Conservation (phyloP, 2,113 vertebrate genomes). For the Mionectes macconnelli region DNA sequence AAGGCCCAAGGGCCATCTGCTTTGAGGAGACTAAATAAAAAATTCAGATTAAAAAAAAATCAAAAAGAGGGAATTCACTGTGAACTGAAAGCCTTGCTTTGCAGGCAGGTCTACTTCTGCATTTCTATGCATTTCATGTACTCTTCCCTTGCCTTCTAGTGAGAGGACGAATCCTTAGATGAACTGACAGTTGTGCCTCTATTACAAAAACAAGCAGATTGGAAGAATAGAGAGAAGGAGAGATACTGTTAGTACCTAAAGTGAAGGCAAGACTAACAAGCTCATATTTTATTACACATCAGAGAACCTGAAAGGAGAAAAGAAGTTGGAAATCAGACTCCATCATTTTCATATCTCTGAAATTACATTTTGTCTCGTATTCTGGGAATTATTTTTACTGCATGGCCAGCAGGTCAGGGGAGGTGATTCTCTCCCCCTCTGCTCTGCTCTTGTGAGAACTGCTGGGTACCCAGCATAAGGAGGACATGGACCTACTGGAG, state of each 20-base stretch:
- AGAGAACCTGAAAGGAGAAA: neutral
- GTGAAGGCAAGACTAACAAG: neutral
- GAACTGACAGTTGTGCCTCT: neutral
- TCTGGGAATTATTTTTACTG: neutral
- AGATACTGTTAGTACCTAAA: neutral
- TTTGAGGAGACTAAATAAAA: constrained; percentile 5
- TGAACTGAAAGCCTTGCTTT: constrained; percentile 13
- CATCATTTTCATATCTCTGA: neutral
- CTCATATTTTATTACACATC: neutral
- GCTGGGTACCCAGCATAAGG: neutral
- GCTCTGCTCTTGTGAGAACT: neutral
- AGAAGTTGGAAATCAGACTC: neutral
- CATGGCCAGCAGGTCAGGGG: neutral
- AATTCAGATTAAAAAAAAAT: neutral
- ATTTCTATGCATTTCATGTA: constrained; percentile 13
- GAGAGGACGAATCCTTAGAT: constrained; percentile 31
- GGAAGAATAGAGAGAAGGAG: neutral
- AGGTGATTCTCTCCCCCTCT: neutral
- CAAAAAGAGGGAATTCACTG: neutral
- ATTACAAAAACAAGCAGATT: neutral
- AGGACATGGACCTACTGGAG: neutral
- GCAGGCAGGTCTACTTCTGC: neutral
- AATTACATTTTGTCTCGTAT: neutral
- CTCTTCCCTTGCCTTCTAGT: neutral
- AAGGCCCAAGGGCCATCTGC: neutral